Base-by-base conservation (phyloP, 2,113 vertebrate genomes). In the Herpailurus yagouaroundi region DNA sequence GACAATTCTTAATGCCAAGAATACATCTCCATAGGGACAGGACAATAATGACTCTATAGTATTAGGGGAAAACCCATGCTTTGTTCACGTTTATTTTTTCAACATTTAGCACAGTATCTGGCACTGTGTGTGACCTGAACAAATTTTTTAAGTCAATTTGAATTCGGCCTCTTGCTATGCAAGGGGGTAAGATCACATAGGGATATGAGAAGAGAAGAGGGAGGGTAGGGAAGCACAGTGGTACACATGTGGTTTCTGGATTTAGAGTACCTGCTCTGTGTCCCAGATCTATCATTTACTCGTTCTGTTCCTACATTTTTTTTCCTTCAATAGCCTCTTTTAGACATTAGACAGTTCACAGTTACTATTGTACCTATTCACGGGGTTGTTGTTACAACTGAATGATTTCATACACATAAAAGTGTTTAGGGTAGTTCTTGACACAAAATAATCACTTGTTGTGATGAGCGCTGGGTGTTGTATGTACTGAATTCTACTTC, bases 371-470 rank as follows among this genome's bases (percentile, higher is more conserved):
- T 27, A 38, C 50, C 45, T 88, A 33, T 12, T 91, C 29, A 19
- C 1, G 29, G 31, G 5, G 7, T 14, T 33, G 2, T 8, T 63
- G 4, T 71, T 45, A 38, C n/a, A 63, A 29, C 0, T 57, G n/a
- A 45, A 84, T 57, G 31, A 36, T 23, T 52, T 52, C 63, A 23
- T 33, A 63, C 36, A 83, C 25, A 16, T 31, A 33, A 69, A 92
- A 36, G 13, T 63, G 4, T 66, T 68, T 57, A 66, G 19, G n/a
- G 33, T 60, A 48, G 14, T 69, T 38, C 50, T 16, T 88, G 55
- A 83, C 16, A 76, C 14, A 36, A 87, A 82, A 60, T 60, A 83
- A 52, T 7, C 21, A 23, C 57, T 23, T 60, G 57, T 60, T 60
- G 57, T 23, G 57, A 60, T 60, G 57, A 60, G 57, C 57, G 9